phyloP scores from a whole-genome alignment of 1,140 invertebrate genomes.

The Littorina saxatilis region DNA sequence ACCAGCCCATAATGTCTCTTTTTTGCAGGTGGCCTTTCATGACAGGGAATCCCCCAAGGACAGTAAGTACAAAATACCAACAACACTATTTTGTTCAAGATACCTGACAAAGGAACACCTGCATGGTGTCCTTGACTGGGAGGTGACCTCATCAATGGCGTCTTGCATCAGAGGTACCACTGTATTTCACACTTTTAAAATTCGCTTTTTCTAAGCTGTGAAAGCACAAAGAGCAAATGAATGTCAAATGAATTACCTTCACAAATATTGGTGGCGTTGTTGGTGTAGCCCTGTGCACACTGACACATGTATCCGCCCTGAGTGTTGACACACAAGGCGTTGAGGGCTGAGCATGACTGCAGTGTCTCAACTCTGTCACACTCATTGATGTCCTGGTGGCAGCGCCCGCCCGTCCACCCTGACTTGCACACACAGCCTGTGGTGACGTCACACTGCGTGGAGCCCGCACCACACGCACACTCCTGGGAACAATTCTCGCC shows the following conservation, averaged over 20 bases:
- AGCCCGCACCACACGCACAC: slow-evolving; percentile 20
- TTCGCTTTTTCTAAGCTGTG: too few species aligned
- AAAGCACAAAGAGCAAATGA: too few species aligned
- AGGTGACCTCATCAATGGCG: too few species aligned
- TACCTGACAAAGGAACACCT: background rate
- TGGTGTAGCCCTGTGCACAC: slow-evolving; percentile 26
- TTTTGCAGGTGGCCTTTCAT: too few species aligned
- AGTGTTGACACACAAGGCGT: slow-evolving; percentile 7
- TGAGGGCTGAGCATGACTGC: background rate
- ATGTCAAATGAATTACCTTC: slow-evolving; percentile 28
- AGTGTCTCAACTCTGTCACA: background rate
- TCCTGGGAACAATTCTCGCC: background rate
- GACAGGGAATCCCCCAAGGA: too few species aligned
- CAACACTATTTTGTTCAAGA: too few species aligned
- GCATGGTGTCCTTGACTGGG: background rate
- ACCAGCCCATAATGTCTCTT: too few species aligned
- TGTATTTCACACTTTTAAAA: background rate
- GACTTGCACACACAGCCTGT: slow-evolving; percentile 32
- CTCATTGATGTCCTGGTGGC: slow-evolving; percentile 31
- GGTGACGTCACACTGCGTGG: background rate
- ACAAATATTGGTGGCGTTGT: background rate
- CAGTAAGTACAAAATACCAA: too few species aligned
- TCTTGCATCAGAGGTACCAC: too few species aligned
- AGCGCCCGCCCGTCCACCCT: slow-evolving; percentile 23
- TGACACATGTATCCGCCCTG: slow-evolving; percentile 26